phyloP scores from a whole-genome alignment of 2,888 invertebrate genomes.

The Branchinecta sandiegonensis region DNA sequence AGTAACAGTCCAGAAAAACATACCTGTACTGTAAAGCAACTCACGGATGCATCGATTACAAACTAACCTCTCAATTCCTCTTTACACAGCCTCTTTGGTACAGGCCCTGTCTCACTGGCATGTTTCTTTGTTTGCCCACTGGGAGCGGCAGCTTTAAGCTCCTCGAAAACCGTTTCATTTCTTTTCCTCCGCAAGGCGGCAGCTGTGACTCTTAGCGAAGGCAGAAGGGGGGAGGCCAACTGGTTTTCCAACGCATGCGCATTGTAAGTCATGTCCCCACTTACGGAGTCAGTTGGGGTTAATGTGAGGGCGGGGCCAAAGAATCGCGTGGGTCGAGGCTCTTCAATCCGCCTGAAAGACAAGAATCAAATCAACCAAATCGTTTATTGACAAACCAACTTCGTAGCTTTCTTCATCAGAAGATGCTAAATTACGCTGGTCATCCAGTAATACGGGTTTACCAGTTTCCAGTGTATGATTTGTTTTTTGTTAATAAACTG shows the following conservation, averaged over 20 bases:
- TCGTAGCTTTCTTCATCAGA: no score
- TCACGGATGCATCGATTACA: no score
- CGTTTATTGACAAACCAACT: no score
- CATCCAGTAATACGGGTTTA: no score
- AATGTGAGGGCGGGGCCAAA: background rate
- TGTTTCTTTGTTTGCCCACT: background rate
- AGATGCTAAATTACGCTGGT: no score
- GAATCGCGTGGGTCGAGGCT: background rate
- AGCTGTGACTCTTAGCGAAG: background rate
- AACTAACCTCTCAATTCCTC: slow-evolving; percentile 9
- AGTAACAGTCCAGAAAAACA: no score
- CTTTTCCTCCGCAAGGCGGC: background rate
- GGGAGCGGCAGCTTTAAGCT: background rate
- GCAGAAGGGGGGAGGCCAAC: background rate
- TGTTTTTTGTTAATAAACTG: no score
- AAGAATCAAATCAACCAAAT: no score
- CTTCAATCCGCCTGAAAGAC: background rate
- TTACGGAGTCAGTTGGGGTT: background rate
- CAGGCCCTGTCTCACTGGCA: background rate
- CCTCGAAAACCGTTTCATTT: background rate
- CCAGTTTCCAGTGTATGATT: no score
- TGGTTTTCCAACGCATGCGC: background rate
- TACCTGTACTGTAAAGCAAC: no score
- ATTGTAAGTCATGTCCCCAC: slow-evolving; percentile 10
- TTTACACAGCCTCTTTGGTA: background rate